Base-by-base conservation (phyloP, 2,797 vertebrate species). In the Smutsia gigantea region DNA sequence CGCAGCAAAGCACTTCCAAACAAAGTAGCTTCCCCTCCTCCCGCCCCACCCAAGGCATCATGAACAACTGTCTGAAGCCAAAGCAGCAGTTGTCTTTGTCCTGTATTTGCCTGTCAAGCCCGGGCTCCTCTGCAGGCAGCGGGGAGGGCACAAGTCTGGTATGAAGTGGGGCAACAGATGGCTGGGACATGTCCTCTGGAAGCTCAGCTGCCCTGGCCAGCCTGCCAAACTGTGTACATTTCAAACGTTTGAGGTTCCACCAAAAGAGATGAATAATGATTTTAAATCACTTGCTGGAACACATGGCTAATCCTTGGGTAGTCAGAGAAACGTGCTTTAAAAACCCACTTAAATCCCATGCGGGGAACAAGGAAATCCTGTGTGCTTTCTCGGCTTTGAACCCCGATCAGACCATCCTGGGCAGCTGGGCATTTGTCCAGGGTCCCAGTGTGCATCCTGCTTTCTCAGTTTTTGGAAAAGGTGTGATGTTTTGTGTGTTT, bases 241-340 rank as follows among this genome's bases (percentile, higher is more conserved):
- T 97, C 96, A 95, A 78, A 97, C n/a, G 8, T 87, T 69, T 97
- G 95, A 93, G 95, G 74, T 96, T 94, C 93, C 74, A 96, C 92
- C 59, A 39, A 84, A 93, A 91, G 95, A 93, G 86, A 97, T 23
- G 1, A 87, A 94, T 92, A 90, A 97, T 92, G 88, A 96, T 97
- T 97, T 97, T 87, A 89, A 96, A 95, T 97, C 90, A 78, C 89
- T 97, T 68, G 89, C 75, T 64, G 93, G 93, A 92, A 96, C 94
- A 96, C 90, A 89, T 96, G 96, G 96, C 91, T 98, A 96, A 97
- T 97, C 97, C 94, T 87, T 21, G 71, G 64, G 85, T 61, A 96
- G 96, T 84, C 74, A 69, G 90, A 75, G 78, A 86, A 91, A 66
- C 82, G 82, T 3, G 11, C 78, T 90, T 92, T 71, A 61, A 95